A percentile compares a stretch with the other conserved stretches of the same genome.
Conservation (phyloP, 2,888 invertebrate species). For the Chrysodeixis includens region DNA sequence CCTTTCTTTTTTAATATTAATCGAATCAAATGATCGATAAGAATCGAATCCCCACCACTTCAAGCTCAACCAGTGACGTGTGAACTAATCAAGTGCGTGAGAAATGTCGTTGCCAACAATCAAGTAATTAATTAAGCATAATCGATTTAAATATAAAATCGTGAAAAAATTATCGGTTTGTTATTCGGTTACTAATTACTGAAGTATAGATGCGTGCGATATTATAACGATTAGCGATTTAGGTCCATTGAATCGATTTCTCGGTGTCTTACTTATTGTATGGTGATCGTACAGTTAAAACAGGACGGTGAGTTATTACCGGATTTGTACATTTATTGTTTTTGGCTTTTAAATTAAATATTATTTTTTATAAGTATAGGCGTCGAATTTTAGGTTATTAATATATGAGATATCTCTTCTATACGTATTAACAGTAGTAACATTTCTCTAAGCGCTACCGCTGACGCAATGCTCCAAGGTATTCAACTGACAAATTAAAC, state of each 20-base stretch:
- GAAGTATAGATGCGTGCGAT: slow-evolving; percentile 32
- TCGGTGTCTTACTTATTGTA: slow-evolving; percentile 31
- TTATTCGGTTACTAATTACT: slow-evolving; percentile 33
- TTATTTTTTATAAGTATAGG: too few species aligned
- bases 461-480: too few species aligned
- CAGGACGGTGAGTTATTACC: slow-evolving; percentile 8
- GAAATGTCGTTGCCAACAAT: slow-evolving; percentile 39
- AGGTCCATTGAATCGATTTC: slow-evolving; percentile 47
- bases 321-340: slow-evolving; percentile 6
- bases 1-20: not conserved
- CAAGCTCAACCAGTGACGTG: slow-evolving; percentile 34
- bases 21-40: not conserved
- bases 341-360: too few species aligned
- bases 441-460: too few species aligned
- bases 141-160: slow-evolving; percentile 39
- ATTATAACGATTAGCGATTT: slow-evolving; percentile 42
- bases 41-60: slow-evolving; percentile 35
- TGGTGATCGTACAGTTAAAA: slow-evolving; percentile 16
- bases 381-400: too few species aligned
- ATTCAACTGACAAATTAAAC: too few species aligned
- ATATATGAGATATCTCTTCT: too few species aligned
- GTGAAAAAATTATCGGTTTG: slow-evolving; percentile 25
- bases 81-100: slow-evolving; percentile 38
- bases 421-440: too few species aligned
- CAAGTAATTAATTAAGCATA: slow-evolving; percentile 38